These are phyloP conservation scores for Pteropus alecto DNA, from an alignment of 2,113 vertebrate genomes.

Conservation along the genomic window DNA sequence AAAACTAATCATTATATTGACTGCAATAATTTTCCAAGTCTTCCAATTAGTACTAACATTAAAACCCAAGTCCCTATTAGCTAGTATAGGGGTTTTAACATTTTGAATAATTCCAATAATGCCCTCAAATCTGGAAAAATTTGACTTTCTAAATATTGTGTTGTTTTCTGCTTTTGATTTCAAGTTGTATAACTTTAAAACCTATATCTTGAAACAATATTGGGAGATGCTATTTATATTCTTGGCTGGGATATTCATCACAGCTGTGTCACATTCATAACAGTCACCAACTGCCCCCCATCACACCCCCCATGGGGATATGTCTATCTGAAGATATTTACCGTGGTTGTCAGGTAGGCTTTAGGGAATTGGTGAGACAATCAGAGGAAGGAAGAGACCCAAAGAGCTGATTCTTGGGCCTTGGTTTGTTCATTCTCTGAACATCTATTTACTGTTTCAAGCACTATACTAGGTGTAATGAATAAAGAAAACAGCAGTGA, in stretches of 20 bases:
- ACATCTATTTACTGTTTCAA: not conserved
- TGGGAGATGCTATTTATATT: not conserved
- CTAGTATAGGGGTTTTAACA: conserved; percentile 33
- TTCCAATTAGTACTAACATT: conserved; percentile 60
- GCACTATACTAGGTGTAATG: not conserved
- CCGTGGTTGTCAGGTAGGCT: not conserved
- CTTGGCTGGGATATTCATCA: not conserved
- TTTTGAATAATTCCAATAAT: conserved; percentile 41
- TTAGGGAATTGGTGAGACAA: not conserved
- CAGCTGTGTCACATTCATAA: not conserved
- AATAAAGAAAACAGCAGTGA: not conserved
- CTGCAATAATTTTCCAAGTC: conserved; percentile 34
- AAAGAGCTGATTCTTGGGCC: not conserved
- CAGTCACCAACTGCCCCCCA: no score
- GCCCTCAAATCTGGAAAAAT: conserved; percentile 6
- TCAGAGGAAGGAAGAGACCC: not conserved
- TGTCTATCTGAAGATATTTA: not conserved
- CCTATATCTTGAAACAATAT: not conserved
- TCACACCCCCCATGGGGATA: not conserved
- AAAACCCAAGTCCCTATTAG: conserved; percentile 54
- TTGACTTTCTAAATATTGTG: conserved; percentile 8
- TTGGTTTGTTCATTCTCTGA: not conserved
- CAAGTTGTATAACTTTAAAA: not conserved
- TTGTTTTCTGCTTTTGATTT: conserved; percentile 29
- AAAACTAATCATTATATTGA: conserved; percentile 61